Percentiles rank a stretch among this genome's conserved stretches.
Evolutionary conservation across 2,888 invertebrate genomes (phyloP).

Genomic region (Amiota mariae): DNA sequence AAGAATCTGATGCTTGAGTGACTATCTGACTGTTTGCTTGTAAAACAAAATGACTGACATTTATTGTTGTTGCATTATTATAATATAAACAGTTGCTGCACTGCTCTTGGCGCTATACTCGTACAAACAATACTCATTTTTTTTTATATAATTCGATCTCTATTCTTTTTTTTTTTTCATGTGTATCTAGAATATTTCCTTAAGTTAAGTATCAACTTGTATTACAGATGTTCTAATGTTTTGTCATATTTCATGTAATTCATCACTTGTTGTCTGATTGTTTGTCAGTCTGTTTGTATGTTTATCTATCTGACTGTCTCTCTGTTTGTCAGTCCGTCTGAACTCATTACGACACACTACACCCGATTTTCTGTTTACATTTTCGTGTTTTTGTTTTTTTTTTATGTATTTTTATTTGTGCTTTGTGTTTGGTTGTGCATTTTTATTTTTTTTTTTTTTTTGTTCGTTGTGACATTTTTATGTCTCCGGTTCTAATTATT

Average conservation of each 20-base stretch:
- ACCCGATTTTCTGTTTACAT: constrained; percentile 13
- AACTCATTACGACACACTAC: constrained; percentile 2
- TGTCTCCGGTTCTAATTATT: constrained; percentile 63
- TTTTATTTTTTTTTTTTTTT: background rate
- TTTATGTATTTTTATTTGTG: background rate
- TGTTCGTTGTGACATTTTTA: constrained; percentile 42
- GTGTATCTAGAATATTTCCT: no score
- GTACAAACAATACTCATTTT: background rate
- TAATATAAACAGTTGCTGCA: background rate
- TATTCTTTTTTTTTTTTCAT: no score
- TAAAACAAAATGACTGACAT: background rate
- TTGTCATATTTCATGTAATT: background rate
- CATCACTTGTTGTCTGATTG: background rate
- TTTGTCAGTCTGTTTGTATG: background rate
- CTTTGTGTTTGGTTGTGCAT: background rate
- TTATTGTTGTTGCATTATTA: background rate
- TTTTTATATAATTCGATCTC: no score
- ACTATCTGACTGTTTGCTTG: background rate
- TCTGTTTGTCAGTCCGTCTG: background rate
- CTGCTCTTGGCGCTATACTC: background rate
- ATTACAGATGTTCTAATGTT: background rate
- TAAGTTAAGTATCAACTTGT: no score
- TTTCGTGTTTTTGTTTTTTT: background rate
- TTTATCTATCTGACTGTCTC: no score
- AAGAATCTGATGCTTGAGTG: background rate